Base-by-base conservation (phyloP, 2,797 vertebrate genomes). In the Cyprinodon diabolis region DNA sequence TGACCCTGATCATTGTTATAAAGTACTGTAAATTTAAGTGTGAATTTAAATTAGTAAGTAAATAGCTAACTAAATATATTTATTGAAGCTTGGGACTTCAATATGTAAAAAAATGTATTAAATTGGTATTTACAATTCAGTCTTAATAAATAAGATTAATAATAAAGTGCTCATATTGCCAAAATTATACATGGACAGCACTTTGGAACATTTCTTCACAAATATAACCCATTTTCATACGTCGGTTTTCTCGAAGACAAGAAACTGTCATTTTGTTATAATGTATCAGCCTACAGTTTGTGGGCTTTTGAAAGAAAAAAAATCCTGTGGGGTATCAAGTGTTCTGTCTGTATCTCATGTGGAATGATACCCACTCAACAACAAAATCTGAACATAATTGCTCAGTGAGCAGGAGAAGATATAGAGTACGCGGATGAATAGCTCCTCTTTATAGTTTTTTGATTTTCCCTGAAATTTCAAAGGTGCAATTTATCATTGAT, bases 341-440 rank as follows among this genome's bases (percentile, higher is more conserved):
- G 57, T 62, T 80, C 77, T 82, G 81, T 84, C 78, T 83, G 78
- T 75, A 83, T 74, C 78, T 91, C 87, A 90, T 90, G 88, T 90
- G 88, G 87, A 94, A 92, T 88, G 81, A 90, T 91, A 83, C 81
- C 80, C 82, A 82, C 85, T 86, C 89, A 89, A 91, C 88, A 90
- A 89, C 57, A 76, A 83, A 86, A 82, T 87, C 81, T 75, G 73
- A 87, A 87, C 79, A 77, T 90, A 87, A 89, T 91, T 89, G 87
- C 87, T 91, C 90, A 88, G 68, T 91, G 91, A 93, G 90, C 84
- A 90, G 85, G 80, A 88, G 86, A 80, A 79, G 63, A 85, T 75
- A 89, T 81, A 67, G 43, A 85, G 81, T 75, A 75, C 57, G 72
- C 56, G 35, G 68, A 66, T 75, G 71, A 69, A 69, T 52, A 15